Base-by-base conservation (phyloP, 2,888 invertebrate genomes). In the Cinara cedri region DNA sequence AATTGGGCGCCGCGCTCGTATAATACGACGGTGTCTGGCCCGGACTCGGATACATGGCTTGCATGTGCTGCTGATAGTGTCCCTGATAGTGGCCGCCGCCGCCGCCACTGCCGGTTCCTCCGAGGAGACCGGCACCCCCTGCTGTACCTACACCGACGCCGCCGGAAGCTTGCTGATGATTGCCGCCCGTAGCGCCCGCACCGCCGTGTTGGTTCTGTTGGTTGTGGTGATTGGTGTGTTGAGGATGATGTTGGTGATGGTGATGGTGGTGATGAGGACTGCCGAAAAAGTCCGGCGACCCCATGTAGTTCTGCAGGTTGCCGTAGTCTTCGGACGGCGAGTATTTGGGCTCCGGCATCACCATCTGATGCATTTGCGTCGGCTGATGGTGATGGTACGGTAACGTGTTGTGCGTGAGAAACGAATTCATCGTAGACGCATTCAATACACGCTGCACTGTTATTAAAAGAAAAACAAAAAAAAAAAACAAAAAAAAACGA, bases 41-140 rank as follows among this genome's bases (percentile, higher is more conserved):
- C 11, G 78, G 78, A 34, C 78, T 78, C 19, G 78, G 78, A 21
- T 78, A 78, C 78, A 78, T 78, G 57, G 65, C 66, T 46, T 74
- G 72, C n/a, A 72, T 74, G 19, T 72, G 81, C 13, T 81, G 81
- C 26, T 81, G 81, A 57, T 81, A 72, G 49, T 68, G 81, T 87
- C 87, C 78, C 68, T 83, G 82, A 68, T 82, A 81, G 19, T 76
- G 72, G n/a, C 72, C 24, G 84, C 90, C 82, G 86, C 89, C 86
- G 91, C 83, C 92, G 90, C 83, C 24, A 68, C 78, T 60, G 44
- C 44, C 66, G 42, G 76, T 78, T 63, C 46, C 91, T 91, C 8
- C 91, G 91, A 83, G 91, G 4, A 11, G 4, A 16, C 60, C 91
- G 68, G 90, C 91, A 82, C 90, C 3, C 0, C 19, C 54, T 1